Conservation (phyloP, 2,888 invertebrate genomes). For the Caenorhabditis sp. region DNA sequence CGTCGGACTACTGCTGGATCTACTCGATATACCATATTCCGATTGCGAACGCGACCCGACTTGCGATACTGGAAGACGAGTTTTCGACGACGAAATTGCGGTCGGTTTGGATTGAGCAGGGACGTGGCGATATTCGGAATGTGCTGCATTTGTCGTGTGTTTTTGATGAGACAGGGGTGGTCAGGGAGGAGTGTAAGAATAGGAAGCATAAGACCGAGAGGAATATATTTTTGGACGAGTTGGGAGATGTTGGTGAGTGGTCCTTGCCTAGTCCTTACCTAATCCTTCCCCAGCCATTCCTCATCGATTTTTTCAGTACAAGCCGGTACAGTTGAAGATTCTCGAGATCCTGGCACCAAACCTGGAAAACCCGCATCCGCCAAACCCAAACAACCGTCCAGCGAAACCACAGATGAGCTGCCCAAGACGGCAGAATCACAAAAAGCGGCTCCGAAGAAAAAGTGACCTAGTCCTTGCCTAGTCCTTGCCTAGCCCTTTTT, state of each 20-base stretch:
- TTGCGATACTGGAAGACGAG: constrained; percentile 30
- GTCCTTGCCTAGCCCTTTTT: too few relatives aligned
- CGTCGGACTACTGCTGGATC: constrained; percentile 56
- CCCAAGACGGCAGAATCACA: constrained; percentile 35
- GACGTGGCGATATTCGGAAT: constrained; percentile 25
- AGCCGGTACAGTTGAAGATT: background rate
- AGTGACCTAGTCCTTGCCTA: too few relatives aligned
- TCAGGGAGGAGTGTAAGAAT: constrained; percentile 1
- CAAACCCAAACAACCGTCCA: background rate
- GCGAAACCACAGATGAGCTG: constrained; percentile 13
- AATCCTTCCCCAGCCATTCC: too few relatives aligned
- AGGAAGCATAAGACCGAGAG: constrained; percentile 10
- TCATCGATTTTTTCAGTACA: background rate
- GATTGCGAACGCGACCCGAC: constrained; percentile 14
- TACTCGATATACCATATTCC: constrained; percentile 53
- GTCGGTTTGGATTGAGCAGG: constrained; percentile 34
- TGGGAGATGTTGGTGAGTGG: constrained; percentile 47
- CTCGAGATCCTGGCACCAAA: background rate
- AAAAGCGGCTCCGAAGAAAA: too few relatives aligned
- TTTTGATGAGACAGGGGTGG: constrained; percentile 13
- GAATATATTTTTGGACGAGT: constrained; percentile 24
- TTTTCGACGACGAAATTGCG: constrained; percentile 32
- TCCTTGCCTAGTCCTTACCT: too few relatives aligned
- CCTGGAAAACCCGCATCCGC: too few relatives aligned
- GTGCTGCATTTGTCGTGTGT: constrained; percentile 39